These are phyloP conservation scores for Zele albiditarsus DNA, from an alignment of 2,888 invertebrate genomes.

Conservation along the genomic window DNA sequence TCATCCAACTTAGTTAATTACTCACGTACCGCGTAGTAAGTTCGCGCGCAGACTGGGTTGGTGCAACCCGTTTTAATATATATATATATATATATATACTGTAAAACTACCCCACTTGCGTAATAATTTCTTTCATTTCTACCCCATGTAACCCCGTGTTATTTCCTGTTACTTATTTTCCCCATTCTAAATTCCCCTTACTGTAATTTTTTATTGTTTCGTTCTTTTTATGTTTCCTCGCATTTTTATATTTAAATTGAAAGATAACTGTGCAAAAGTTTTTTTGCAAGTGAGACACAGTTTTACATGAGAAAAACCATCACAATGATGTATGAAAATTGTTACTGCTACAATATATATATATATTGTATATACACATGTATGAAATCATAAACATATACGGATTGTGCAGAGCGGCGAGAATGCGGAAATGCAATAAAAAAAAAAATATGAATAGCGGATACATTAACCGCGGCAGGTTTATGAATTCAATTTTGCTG, in stretches of 20 bases:
- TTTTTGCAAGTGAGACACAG: neutral
- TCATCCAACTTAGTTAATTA: conserved; percentile 62
- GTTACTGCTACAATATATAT: neutral
- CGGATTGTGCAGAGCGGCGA: neutral
- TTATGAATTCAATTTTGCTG: conserved; percentile 48
- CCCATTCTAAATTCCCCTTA: neutral
- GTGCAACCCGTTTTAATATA: neutral
- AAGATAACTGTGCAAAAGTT: neutral
- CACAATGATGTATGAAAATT: conserved; percentile 13
- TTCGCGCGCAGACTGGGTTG: neutral
- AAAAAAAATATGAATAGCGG: conserved; percentile 16
- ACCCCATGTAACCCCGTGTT: neutral
- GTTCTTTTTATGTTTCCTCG: neutral
- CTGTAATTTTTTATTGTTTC: neutral
- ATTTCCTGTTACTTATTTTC: conserved; percentile 10
- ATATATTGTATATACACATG: neutral
- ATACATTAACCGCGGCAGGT: conserved; percentile 40
- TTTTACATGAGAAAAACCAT: neutral
- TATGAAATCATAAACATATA: neutral
- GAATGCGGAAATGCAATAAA: neutral
- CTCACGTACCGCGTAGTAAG: conserved; percentile 45
- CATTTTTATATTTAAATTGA: conserved; percentile 2
- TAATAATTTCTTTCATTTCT: conserved; percentile 29
- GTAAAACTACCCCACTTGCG: neutral
- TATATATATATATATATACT: neutral